These are phyloP conservation scores for Lithobates pipiens DNA, from an alignment of 2,797 vertebrate genomes.

Conservation along the genomic window DNA sequence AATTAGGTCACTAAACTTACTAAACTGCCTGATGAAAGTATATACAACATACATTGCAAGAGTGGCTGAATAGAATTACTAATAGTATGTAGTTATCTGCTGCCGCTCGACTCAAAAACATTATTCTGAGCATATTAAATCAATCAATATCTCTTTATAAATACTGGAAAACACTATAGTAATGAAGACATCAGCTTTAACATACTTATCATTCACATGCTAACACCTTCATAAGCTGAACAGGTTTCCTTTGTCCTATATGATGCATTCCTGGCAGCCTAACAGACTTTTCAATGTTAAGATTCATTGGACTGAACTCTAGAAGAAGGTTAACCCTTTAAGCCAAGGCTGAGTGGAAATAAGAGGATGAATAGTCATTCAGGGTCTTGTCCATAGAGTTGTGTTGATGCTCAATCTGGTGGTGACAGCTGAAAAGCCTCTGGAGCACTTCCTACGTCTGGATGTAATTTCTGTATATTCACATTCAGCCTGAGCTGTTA, in stretches of 20 bases:
- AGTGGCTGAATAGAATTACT: neutral
- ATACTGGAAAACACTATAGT: neutral
- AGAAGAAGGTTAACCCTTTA: slow-evolving; percentile 21
- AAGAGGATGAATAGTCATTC: slow-evolving; percentile 27
- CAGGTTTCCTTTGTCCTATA: slow-evolving; percentile 2
- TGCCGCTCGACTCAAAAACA: neutral
- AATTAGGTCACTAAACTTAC: too few species aligned
- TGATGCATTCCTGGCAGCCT: neutral
- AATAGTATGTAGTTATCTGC: neutral
- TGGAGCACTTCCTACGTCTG: slow-evolving; percentile 42
- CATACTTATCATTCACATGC: neutral
- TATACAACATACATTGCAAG: neutral
- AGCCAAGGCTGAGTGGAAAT: slow-evolving; percentile 18
- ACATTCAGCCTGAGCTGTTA: slow-evolving; percentile 22
- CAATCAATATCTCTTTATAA: neutral
- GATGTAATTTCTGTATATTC: slow-evolving; percentile 34
- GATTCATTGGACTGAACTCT: slow-evolving; percentile 1
- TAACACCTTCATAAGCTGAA: neutral
- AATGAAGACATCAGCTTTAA: neutral
- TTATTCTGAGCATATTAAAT: neutral
- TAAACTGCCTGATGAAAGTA: neutral
- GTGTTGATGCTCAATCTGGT: slow-evolving; percentile 26
- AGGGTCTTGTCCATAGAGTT: slow-evolving; percentile 27
- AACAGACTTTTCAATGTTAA: slow-evolving; percentile 24
- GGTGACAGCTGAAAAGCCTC: slow-evolving; percentile 52